Base-by-base conservation (phyloP, 2,888 invertebrate species). In the Aleiodes leptofemur region DNA sequence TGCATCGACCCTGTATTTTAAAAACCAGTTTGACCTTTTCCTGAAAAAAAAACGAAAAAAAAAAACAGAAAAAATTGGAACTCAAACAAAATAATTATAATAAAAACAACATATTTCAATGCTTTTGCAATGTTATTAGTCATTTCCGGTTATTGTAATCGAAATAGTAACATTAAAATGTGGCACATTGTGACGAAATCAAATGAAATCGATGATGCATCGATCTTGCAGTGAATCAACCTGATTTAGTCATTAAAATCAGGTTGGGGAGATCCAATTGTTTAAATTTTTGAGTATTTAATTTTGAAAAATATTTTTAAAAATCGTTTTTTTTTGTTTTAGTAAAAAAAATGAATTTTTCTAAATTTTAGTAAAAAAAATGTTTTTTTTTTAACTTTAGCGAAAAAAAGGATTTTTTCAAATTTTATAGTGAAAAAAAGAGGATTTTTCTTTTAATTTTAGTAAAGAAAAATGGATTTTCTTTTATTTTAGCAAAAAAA, bases 171-270 rank as follows among this genome's bases (percentile, higher is more conserved):
- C 16, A 9, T 43, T 16, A 0, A 64, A 38, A 48, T 16, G 14
- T 48, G 64, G 43, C 23, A 11, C 56, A 56, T 70, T 70, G 56
- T 34, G 38, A 31, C 9, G 16, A 48, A 61, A 61, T n/a, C 48
- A 70, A 8, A 48, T 29, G 38, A 50, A 57, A 74, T n/a, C 57
- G 68, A 71, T 55, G 34, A 64, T 13, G 72, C 48, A 55, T 38
- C 56, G 14, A 53, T 43, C 43, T 9, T 7, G 0, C 34, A 34
- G 7, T 43, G 43, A 43, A 43, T 43, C 8, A 43, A 43, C 8
- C 55, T 50, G 74, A 71, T 72, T 13, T 59, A 8, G 72, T 13
- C 51, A 75, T 50, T n/a, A 79, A 77, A 74, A 34, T 34, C 77
- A 76, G 48, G 23, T 23, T 23, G 23, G 23, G 23, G 23, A 23